These are phyloP conservation scores for Euglossa dilemma DNA, from an alignment of 1,140 invertebrate genomes.

Conservation along the genomic window DNA sequence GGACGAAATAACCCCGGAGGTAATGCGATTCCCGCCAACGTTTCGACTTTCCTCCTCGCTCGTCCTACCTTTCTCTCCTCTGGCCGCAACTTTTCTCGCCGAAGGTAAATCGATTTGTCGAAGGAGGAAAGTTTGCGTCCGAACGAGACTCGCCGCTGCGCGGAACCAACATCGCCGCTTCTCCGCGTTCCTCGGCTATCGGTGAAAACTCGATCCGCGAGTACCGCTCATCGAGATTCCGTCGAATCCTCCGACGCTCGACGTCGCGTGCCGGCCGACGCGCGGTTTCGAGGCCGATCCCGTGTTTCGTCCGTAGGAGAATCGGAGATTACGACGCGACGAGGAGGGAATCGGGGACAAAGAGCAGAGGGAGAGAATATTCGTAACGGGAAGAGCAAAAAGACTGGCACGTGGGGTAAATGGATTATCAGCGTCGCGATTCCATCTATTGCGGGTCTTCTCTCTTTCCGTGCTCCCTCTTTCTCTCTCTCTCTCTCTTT, in stretches of 20 bases:
- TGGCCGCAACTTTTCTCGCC: slow-evolving; percentile 58
- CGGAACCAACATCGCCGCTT: slow-evolving; percentile 59
- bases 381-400: slow-evolving; percentile 37
- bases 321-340: neutral
- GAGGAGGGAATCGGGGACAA: neutral
- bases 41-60: slow-evolving; percentile 12
- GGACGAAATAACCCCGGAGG: slow-evolving; percentile 53
- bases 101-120: slow-evolving; percentile 64
- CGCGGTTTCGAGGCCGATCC: no score
- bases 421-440: slow-evolving; percentile 61
- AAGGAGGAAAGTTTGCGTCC: slow-evolving; percentile 55
- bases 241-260: neutral
- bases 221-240: neutral
- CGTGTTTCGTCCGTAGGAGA: neutral
- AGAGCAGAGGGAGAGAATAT: neutral
- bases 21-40: slow-evolving; percentile 58
- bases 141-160: slow-evolving; percentile 30
- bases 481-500: neutral
- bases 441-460: slow-evolving; percentile 54
- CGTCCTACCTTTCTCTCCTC: slow-evolving; percentile 35
- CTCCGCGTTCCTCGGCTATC: neutral
- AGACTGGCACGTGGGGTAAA: slow-evolving; percentile 40
- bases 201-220: neutral
- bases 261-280: no score
- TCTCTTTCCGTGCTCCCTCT: neutral